phyloP scores from a whole-genome alignment of 1,140 invertebrate species.

The Sinella curviseta region DNA sequence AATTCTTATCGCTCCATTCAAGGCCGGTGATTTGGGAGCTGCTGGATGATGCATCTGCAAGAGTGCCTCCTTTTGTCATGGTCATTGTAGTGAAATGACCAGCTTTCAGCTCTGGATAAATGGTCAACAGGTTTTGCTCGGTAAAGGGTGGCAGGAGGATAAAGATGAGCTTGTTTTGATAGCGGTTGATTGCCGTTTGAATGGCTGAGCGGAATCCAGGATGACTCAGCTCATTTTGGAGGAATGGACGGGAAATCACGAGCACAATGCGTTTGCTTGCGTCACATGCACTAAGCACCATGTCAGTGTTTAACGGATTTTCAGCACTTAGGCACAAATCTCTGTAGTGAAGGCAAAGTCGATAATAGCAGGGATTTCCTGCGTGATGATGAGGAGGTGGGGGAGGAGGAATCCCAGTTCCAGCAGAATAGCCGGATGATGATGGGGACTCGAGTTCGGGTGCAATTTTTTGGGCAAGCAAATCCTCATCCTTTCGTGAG shows the following conservation, averaged over 20 bases:
- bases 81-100: slow-evolving; percentile 7
- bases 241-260: slow-evolving; percentile 77
- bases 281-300: slow-evolving; percentile 82
- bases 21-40: slow-evolving; percentile 1
- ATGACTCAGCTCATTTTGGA: slow-evolving; percentile 82
- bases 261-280: slow-evolving; percentile 77
- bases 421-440: neutral
- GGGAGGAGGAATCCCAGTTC: neutral
- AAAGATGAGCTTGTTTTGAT: slow-evolving; percentile 80
- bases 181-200: slow-evolving; percentile 80
- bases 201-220: slow-evolving; percentile 74
- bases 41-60: neutral
- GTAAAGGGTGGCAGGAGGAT: slow-evolving; percentile 38
- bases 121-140: slow-evolving; percentile 38
- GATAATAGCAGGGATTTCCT: slow-evolving; percentile 12
- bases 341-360: slow-evolving; percentile 64
- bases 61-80: neutral
- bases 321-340: slow-evolving; percentile 75
- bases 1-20: slow-evolving; percentile 42
- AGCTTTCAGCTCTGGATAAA: slow-evolving; percentile 31
- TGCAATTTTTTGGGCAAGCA: slow-evolving; percentile 79
- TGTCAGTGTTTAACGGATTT: slow-evolving; percentile 65
- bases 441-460: slow-evolving; percentile 71
- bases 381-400: neutral
- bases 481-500: slow-evolving; percentile 87